These are phyloP conservation scores for Cochlearius cochlearius DNA, from an alignment of 2,113 vertebrate genomes.

Conservation along the genomic window DNA sequence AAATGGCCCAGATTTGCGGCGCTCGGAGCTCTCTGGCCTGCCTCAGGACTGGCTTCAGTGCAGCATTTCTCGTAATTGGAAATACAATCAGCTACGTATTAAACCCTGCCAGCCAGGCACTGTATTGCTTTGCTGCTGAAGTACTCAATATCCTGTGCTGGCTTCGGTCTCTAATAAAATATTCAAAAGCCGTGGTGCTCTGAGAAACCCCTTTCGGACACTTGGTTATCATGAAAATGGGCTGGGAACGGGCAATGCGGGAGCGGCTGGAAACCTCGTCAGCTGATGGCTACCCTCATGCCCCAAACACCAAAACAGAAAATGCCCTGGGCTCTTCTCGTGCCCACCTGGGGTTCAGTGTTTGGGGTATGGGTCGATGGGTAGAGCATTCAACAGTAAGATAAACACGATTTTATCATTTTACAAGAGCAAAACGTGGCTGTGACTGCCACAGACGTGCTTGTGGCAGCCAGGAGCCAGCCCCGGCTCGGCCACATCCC, in stretches of 20 bases:
- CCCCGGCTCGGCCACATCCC: accelerated
- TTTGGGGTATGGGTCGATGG: neutral
- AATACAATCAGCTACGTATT: neutral
- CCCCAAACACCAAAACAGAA: neutral
- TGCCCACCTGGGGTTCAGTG: neutral
- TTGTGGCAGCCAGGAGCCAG: neutral
- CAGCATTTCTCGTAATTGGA: conserved; percentile 14
- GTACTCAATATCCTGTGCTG: conserved; percentile 22
- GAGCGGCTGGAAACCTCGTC: neutral
- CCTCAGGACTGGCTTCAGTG: neutral
- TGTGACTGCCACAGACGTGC: accelerated
- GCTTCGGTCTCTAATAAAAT: conserved; percentile 4
- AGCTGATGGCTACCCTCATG: neutral
- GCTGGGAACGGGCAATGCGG: neutral
- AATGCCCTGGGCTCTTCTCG: neutral
- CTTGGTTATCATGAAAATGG: neutral
- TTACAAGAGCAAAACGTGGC: neutral
- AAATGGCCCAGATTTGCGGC: neutral
- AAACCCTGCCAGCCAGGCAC: neutral
- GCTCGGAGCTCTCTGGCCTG: neutral
- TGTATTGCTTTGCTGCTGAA: neutral
- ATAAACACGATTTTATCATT: neutral
- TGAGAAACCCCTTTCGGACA: neutral
- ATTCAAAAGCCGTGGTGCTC: neutral
- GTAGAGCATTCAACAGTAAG: neutral